Evolutionary conservation across 2,113 vertebrate genomes (phyloP).

Genomic region (Protobothrops flavoviridis): DNA sequence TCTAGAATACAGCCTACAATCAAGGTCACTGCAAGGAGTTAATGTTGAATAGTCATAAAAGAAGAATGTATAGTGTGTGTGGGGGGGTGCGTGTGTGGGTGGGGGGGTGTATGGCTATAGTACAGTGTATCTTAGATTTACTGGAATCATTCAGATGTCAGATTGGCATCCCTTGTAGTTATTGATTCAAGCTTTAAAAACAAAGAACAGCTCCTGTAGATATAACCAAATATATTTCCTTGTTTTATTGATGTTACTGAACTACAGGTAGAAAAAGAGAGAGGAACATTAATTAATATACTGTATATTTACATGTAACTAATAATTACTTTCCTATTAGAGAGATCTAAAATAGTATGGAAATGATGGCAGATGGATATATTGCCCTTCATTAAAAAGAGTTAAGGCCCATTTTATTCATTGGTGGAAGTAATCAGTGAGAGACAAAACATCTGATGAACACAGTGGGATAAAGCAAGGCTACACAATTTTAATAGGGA

Average conservation of each 20-base stretch:
- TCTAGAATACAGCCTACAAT: slow-evolving; percentile 35
- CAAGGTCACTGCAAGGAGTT: slow-evolving; percentile 39
- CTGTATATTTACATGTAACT: slow-evolving; percentile 44
- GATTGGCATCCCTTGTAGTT: slow-evolving; percentile 52
- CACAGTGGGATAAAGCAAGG: neutral
- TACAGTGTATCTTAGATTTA: slow-evolving; percentile 53
- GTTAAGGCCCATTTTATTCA: neutral
- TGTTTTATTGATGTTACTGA: slow-evolving; percentile 24
- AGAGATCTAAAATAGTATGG: slow-evolving; percentile 47
- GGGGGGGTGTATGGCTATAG: slow-evolving; percentile 11
- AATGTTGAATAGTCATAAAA: slow-evolving; percentile 45
- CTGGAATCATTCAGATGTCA: slow-evolving; percentile 51
- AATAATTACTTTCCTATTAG: slow-evolving; percentile 22
- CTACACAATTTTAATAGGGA: neutral
- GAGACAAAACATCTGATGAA: neutral
- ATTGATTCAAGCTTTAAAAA: slow-evolving; percentile 49
- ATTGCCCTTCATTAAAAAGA: slow-evolving; percentile 69
- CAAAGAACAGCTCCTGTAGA: slow-evolving; percentile 42
- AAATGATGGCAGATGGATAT: slow-evolving; percentile 42
- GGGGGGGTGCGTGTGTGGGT: neutral
- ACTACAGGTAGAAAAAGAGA: slow-evolving; percentile 19
- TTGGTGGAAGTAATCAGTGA: slow-evolving; percentile 37
- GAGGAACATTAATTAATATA: slow-evolving; percentile 40
- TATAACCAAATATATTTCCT: slow-evolving; percentile 10
- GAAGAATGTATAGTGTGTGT: slow-evolving; percentile 18